Conservation (phyloP, 2,113 vertebrate genomes). For the Tylochromis polylepis region DNA sequence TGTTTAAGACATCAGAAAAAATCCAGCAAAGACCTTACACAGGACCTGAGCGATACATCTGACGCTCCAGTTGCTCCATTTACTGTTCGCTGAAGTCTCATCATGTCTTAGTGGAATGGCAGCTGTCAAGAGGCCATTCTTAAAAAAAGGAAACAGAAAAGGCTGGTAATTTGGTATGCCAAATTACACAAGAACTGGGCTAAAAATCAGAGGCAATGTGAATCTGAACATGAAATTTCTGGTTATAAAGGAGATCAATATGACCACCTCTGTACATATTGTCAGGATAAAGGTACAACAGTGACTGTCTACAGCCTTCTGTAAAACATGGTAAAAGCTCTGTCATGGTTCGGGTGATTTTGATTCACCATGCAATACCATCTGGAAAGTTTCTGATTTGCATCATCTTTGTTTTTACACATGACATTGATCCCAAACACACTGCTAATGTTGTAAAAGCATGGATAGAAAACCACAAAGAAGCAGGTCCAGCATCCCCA, state of each 20-base stretch:
- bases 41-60: neutral
- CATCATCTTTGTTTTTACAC: neutral
- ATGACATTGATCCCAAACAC: neutral
- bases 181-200: neutral
- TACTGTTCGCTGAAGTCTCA: neutral
- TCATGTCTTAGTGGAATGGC: neutral
- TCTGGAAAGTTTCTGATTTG: neutral
- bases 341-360: neutral
- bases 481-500: neutral
- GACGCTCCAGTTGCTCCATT: neutral
- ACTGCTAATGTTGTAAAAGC: neutral
- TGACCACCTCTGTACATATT: neutral
- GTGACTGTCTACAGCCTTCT: neutral
- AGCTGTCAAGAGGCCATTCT: neutral
- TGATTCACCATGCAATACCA: neutral
- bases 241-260: neutral
- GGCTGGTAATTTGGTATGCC: neutral
- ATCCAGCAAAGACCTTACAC: neutral
- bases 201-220: too few species aligned
- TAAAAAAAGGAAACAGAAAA: neutral
- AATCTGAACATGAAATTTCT: neutral
- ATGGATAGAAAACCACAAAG: neutral
- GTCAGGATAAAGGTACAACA: neutral
- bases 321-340: neutral
- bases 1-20: neutral